Percentiles rank a stretch among this genome's conserved stretches.
These are phyloP conservation scores for Pemphredon lugubris DNA, from an alignment of 2,888 invertebrate genomes.

Conservation along the genomic window DNA sequence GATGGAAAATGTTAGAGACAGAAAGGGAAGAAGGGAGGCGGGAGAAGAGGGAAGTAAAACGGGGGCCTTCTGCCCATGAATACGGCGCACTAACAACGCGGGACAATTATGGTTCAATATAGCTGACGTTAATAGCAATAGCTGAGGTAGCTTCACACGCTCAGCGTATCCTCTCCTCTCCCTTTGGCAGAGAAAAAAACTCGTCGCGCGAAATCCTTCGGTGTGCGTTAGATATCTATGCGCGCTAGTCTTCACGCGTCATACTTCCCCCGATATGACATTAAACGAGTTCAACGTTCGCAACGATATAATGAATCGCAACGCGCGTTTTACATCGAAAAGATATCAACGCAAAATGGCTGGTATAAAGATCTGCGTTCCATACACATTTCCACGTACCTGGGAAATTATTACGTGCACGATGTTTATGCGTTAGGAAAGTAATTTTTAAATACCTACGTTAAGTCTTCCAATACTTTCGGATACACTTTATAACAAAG, in stretches of 20 bases:
- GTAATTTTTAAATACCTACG: not conserved
- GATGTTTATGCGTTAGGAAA: too few relatives aligned
- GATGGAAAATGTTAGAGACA: slow-evolving; percentile 47
- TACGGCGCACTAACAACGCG: slow-evolving; percentile 67
- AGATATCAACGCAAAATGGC: too few relatives aligned
- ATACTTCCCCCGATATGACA: not conserved
- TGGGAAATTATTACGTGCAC: too few relatives aligned
- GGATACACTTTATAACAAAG: not conserved
- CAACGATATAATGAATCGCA: too few relatives aligned
- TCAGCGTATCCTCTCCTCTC: slow-evolving; percentile 23
- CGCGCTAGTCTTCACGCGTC: not conserved
- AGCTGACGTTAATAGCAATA: slow-evolving; percentile 69
- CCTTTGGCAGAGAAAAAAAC: not conserved
- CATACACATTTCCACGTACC: too few relatives aligned
- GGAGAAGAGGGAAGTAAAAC: slow-evolving; percentile 48
- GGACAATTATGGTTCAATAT: slow-evolving; percentile 76
- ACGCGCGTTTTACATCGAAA: too few relatives aligned
- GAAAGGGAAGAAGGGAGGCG: slow-evolving; percentile 39
- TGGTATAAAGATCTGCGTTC: too few relatives aligned
- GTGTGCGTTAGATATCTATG: not conserved
- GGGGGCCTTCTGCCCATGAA: slow-evolving; percentile 65
- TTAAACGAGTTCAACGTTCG: too few relatives aligned
- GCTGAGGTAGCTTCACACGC: slow-evolving; percentile 62
- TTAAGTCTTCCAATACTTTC: not conserved
- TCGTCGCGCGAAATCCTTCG: not conserved